These are phyloP conservation scores for Leucophenga maculata DNA, from an alignment of 2,888 invertebrate genomes.

Conservation along the genomic window DNA sequence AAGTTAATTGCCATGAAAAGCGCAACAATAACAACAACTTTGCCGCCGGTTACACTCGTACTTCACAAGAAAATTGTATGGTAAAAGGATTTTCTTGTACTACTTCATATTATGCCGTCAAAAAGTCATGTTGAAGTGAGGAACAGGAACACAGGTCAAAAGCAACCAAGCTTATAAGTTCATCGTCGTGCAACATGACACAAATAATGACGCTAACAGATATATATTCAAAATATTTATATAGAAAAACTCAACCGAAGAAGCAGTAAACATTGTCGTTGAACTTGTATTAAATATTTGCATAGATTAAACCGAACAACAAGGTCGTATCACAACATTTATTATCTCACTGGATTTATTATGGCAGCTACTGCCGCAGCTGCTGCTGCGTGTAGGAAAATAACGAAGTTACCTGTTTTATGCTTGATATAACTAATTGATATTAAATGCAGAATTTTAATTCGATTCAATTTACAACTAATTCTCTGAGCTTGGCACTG, in stretches of 20 bases:
- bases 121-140: conserved; percentile 37
- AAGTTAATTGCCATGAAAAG: conserved; percentile 44
- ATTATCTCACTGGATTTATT: no score
- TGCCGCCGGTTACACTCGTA: background rate
- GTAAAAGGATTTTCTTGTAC: conserved; percentile 62
- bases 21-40: conserved; percentile 27
- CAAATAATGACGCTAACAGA: no score
- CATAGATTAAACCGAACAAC: conserved; percentile 1
- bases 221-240: no score
- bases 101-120: conserved; percentile 36
- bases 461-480: background rate
- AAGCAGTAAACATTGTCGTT: background rate
- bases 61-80: conserved; percentile 45
- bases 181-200: no score
- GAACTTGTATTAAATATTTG: background rate
- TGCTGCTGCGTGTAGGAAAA: background rate
- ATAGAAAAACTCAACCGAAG: no score
- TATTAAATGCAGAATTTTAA: background rate
- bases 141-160: no score
- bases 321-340: conserved; percentile 8
- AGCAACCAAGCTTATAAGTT: no score
- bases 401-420: conserved; percentile 1
- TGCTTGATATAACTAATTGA: conserved; percentile 13
- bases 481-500: no score
- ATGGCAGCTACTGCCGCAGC: no score